Evolutionary conservation across 1,140 invertebrate genomes (phyloP), one percentile per base, ranked within the genome.

Genomic region (Pseudobourletiella spinata): DNA sequence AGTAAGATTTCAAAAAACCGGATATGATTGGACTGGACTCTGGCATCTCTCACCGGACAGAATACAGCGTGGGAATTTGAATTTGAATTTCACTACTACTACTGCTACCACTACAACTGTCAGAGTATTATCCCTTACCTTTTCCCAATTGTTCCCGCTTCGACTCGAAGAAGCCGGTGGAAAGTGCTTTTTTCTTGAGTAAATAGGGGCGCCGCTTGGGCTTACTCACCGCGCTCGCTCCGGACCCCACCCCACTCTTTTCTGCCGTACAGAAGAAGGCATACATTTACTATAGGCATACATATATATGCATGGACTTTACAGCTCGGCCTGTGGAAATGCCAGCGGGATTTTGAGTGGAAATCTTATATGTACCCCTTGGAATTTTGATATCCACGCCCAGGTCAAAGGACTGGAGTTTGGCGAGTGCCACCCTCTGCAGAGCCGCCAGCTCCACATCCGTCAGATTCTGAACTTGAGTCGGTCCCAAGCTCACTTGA

Each of bases 371-470:
- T 20, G 4, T 6, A 46, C 43, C 43, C 24, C 43, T 46, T 8
- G 86, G 86, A 62, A 84, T 78, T 70, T 81, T 80, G 67, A 93
- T 81, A 57, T 82, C 78, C 63, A 87, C 86, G 11, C 89, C 90
- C 14, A 94, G 80, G 76, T 91, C 90, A 57, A 93, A 79, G 61
- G 88, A 86, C 75, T 89, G 87, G 11, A 95, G 82, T 72, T 91
- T 86, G n/a, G 87, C 86, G 2, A 92, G 78, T 2, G 89, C 88
- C 16, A 93, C 84, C 72, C 87, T 83, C 74, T 89, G 86, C 14
- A 95, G 79, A 2, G 88, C 82, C 59, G 84, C 80, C 59, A 86
- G 78, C 76, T 95, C 91, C 30, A 88, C 79, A 61, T 94, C 89
- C 39, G 83, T 85, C 57, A 95, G 79, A 29, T 83, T 81, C 30